Evolutionary conservation across 2,797 vertebrate species (phyloP).

Genomic region (Poeciliopsis turneri): DNA sequence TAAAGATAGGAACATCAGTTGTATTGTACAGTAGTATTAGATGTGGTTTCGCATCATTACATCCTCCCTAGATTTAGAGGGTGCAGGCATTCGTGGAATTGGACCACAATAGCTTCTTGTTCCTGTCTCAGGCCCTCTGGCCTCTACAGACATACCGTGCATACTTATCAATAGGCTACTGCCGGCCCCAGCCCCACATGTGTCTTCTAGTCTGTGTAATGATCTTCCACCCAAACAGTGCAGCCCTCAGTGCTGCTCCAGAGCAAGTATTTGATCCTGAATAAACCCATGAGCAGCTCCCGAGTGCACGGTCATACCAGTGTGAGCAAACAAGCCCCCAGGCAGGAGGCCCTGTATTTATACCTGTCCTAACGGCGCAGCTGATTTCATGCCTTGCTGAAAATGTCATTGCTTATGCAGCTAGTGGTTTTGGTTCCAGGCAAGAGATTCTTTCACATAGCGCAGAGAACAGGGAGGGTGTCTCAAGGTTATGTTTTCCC

Average conservation of each 20-base stretch:
- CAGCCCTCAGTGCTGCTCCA: slow-evolving; percentile 34
- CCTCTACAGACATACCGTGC: slow-evolving; percentile 72
- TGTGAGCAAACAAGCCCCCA: slow-evolving; percentile 31
- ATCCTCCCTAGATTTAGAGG: slow-evolving; percentile 28
- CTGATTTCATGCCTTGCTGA: slow-evolving; percentile 41
- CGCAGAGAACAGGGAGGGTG: slow-evolving; percentile 45
- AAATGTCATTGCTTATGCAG: slow-evolving; percentile 59
- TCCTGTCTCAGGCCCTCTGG: slow-evolving; percentile 68
- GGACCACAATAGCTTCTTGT: slow-evolving; percentile 70
- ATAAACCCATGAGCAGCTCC: slow-evolving; percentile 26
- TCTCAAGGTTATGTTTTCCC: slow-evolving; percentile 73
- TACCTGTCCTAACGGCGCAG: slow-evolving; percentile 43
- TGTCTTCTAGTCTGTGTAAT: slow-evolving; percentile 61
- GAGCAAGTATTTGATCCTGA: slow-evolving; percentile 55
- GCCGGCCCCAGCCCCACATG: slow-evolving; percentile 53
- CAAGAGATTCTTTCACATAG: slow-evolving; percentile 61
- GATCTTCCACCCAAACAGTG: slow-evolving; percentile 46
- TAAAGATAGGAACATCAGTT: slow-evolving; percentile 15
- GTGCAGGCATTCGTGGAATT: slow-evolving; percentile 50
- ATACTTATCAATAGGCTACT: slow-evolving; percentile 71
- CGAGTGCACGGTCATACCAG: slow-evolving; percentile 25
- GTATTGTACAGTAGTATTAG: slow-evolving; percentile 11
- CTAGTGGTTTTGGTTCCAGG: slow-evolving; percentile 60
- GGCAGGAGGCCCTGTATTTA: slow-evolving; percentile 35
- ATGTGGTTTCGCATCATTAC: slow-evolving; percentile 13